Base-by-base conservation (phyloP, 2,888 invertebrate genomes). In the Euclidia mi region DNA sequence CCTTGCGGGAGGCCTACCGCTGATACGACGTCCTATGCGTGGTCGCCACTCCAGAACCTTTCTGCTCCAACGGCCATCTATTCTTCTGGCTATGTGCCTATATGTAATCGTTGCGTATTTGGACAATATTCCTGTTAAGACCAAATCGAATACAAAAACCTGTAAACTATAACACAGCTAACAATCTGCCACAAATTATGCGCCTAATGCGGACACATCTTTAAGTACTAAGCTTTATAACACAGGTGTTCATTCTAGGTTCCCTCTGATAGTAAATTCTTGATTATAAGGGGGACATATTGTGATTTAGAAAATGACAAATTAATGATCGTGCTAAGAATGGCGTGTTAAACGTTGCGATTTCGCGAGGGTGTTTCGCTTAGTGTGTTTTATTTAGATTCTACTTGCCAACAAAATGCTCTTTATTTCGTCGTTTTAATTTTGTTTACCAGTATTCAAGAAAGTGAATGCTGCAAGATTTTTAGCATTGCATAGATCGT, bases 281-380 rank as follows among this genome's bases (percentile, higher is more conserved):
- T 55, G 38, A 73, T 73, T 58, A 47, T 56, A 40, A 17, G 42
- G 51, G 38, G 56, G 34, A 4, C 43, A 46, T 45, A 49, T 58
- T 38, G 45, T 59, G 55, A 70, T 73, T 65, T 61, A 44, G 48
- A 56, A 62, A 71, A 62, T 73, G 70, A 62, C 66, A 65, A 53
- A 55, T 73, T 69, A 72, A 72, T 64, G 40, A 47, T 18, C 12
- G 40, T 37, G 47, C 57, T 57, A 46, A 20, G 67, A 71, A 71
- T 51, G 50, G 60, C 55, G 61, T 37, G 51, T 57, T 46, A 38
- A 56, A 71, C 29, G 43, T 57, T 37, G 63, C 68, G 48, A 56
- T 71, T 71, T 56, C 31, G 53, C 35, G 20, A 31, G 35, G 49
- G 38, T 52, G 40, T 46, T 59, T 52, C 48, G 20, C 20, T 1